A percentile compares a stretch with the other conserved stretches of the same genome.
Evolutionary conservation across 1,140 invertebrate genomes (phyloP).

Genomic region (Uloborus diversus): DNA sequence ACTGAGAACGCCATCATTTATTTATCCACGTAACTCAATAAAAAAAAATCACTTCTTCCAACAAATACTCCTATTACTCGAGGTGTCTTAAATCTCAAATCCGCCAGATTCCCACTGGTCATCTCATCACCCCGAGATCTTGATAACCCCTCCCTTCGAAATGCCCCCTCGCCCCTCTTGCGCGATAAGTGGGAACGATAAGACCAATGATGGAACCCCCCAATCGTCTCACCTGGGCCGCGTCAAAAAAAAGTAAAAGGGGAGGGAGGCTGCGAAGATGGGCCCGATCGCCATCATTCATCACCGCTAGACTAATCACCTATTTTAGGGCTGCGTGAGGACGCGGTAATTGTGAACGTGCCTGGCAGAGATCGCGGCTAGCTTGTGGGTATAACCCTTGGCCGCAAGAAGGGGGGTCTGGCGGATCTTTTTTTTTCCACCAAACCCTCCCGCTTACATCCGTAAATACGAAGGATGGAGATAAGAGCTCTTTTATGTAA

Average conservation of each 20-base stretch:
- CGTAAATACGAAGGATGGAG: background rate
- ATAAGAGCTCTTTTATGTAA: too few species aligned
- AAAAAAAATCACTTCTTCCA: too few species aligned
- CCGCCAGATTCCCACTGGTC: too few species aligned
- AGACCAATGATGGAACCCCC: background rate
- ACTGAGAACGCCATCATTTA: too few species aligned
- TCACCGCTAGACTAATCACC: conserved; percentile 25
- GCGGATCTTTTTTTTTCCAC: background rate
- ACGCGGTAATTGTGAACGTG: conserved; percentile 10
- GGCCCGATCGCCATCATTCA: background rate
- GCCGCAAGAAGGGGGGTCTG: background rate
- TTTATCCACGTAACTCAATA: too few species aligned
- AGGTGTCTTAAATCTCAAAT: too few species aligned
- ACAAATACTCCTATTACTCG: too few species aligned
- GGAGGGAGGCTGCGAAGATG: background rate
- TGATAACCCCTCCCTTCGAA: too few species aligned
- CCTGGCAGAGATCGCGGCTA: background rate
- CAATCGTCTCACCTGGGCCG: conserved; percentile 6
- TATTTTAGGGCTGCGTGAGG: conserved; percentile 10
- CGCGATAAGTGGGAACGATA: background rate
- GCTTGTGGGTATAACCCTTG: conserved; percentile 12
- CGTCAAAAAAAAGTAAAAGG: background rate
- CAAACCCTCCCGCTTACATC: background rate
- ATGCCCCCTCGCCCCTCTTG: background rate
- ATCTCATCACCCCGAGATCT: too few species aligned